Evolutionary conservation across 2,888 invertebrate genomes (phyloP).

Genomic region (Cetonia aurata): DNA sequence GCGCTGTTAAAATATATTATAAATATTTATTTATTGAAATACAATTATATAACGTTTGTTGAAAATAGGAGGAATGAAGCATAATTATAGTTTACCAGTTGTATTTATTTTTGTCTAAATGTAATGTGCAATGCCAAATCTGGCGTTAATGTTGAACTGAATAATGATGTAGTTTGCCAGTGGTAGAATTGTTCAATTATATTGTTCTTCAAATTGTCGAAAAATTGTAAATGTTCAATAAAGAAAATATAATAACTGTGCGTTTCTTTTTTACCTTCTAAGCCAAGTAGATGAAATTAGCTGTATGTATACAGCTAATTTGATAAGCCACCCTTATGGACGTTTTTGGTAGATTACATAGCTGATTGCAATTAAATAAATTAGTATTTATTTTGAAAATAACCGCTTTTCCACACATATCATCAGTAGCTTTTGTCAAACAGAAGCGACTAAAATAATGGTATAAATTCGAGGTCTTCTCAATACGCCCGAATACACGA

Average conservation of each 20-base stretch:
- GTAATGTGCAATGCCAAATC: constrained; percentile 24
- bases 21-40: constrained; percentile 32
- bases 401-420: too few species aligned
- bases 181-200: constrained; percentile 44
- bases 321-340: too few species aligned
- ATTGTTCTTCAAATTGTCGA: constrained; percentile 43
- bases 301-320: too few species aligned
- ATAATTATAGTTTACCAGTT: constrained; percentile 12
- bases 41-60: constrained; percentile 9
- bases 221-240: constrained; percentile 46
- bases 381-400: too few species aligned
- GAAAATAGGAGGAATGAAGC: background rate
- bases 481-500: too few species aligned
- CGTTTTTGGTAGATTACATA: too few species aligned
- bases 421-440: too few species aligned
- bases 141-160: constrained; percentile 46
- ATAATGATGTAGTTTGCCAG: constrained; percentile 43
- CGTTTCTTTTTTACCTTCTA: background rate
- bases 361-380: too few species aligned
- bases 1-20: constrained; percentile 29
- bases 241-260: constrained; percentile 38
- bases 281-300: too few species aligned
- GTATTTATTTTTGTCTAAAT: constrained; percentile 10
- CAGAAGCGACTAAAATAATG: too few species aligned
- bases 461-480: too few species aligned